Conservation (phyloP, 1,140 invertebrate species). For the Asobara japonica region DNA sequence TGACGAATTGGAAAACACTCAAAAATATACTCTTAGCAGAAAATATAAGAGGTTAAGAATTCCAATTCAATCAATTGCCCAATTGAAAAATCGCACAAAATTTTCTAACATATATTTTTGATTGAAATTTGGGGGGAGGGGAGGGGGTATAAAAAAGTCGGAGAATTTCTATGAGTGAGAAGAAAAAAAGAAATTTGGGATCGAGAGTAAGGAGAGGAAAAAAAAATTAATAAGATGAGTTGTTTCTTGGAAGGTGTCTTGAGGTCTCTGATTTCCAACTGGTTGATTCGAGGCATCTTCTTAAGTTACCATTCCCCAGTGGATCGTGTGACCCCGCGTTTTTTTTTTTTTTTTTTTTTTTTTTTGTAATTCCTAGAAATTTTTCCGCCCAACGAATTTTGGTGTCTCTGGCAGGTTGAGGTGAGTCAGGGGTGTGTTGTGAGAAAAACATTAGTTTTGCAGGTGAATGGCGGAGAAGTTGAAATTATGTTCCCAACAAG, state of each 20-base stretch:
- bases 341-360: neutral
- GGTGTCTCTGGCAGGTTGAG: neutral
- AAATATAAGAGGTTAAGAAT: too few species aligned
- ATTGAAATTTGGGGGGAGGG: too few species aligned
- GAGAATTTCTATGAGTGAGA: conserved; percentile 5
- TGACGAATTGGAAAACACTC: too few species aligned
- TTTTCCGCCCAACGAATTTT: conserved; percentile 5
- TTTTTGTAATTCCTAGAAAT: conserved; percentile 18
- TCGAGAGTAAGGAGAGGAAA: neutral
- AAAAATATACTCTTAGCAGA: too few species aligned
- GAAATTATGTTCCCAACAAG: too few species aligned
- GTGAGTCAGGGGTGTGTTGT: neutral
- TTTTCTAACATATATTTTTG: too few species aligned
- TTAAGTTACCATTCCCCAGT: conserved; percentile 13
- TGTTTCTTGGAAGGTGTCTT: conserved; percentile 21
- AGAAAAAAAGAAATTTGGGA: neutral
- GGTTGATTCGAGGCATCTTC: conserved; percentile 21
- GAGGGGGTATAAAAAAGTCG: neutral
- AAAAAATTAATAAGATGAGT: conserved; percentile 17
- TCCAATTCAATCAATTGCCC: too few species aligned
- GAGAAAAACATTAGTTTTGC: too few species aligned
- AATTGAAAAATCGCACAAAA: too few species aligned
- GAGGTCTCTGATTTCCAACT: conserved; percentile 22
- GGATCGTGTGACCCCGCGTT: conserved; percentile 10
- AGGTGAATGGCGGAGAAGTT: too few species aligned